Evolutionary conservation across 37 sponge, comb jelly and placozoan genomes (phyloP), one percentile per base, ranked within the genome.

Genomic region (Hormiphora californensis): DNA sequence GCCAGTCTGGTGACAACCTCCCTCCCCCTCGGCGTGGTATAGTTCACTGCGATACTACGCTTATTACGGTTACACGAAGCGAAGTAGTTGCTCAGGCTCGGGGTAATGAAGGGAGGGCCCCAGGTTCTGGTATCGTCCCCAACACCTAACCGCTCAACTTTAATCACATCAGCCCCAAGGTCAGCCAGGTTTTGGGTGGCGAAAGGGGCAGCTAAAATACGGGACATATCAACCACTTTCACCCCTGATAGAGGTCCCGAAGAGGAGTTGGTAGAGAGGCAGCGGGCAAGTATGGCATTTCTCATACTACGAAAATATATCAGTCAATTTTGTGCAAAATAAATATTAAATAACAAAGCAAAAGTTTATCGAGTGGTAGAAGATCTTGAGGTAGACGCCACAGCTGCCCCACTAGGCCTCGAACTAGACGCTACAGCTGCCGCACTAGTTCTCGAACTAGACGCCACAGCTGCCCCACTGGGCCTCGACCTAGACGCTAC

Each of bases 181-280:
- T 93, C 94, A 23, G 89, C 91, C 5, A 93, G 86, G 15, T 91
- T 67, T 92, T 91, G 91, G 8, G 94, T 54, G 15, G 89, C 86
- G 81, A 88, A 93, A 28, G 94, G 94, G 25, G 91, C 94, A 17
- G 94, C 94, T 28, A 93, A 85, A 31, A 93, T 86, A 32, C 94
- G 81, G n/a, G 81, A 36, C 81, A 73, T 73, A 28, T 73, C 81
- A 41, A 73, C 35, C n/a, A 73, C 46, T 41, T 73, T 73, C 5
- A 73, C 35, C 9, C 81, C 81, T 32, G 40, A n/a, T 17, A 73
- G 38, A 43, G 81, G 81, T 7, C 40, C 27, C n/a, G 61, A 57
- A 28, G 61, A 57, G 3, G 27, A 12, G 4, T 5, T 57, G 5
- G 7, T 21, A 19, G 61, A 57, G n/a, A n/a, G n/a, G n/a, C n/a